Evolutionary conservation across 2,888 invertebrate species (phyloP).

Genomic region (Rhynchonema sp.): DNA sequence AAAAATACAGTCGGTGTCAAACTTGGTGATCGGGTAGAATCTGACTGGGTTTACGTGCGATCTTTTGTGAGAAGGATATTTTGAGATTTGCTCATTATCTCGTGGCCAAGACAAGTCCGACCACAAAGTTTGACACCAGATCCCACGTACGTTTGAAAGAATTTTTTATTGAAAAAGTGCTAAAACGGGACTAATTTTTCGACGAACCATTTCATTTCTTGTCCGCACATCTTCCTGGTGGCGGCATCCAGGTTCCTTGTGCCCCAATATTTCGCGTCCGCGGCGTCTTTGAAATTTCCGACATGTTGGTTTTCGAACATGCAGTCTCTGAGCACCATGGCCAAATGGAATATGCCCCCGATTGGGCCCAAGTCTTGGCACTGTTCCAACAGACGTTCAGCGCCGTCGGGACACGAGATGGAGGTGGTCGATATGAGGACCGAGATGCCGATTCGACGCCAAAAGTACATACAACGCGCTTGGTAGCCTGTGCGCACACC

Average conservation of each 20-base stretch:
- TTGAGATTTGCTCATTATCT: too few species aligned
- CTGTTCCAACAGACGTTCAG: constrained; percentile 14
- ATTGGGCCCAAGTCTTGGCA: constrained; percentile 31
- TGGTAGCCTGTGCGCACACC: constrained; percentile 84
- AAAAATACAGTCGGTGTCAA: too few species aligned
- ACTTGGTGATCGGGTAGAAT: too few species aligned
- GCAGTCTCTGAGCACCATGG: constrained; percentile 47
- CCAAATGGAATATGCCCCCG: constrained; percentile 80
- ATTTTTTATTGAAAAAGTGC: too few species aligned
- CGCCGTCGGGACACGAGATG: constrained; percentile 16
- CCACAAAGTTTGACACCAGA: too few species aligned
- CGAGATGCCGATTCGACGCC: constrained; percentile 27
- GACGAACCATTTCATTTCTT: constrained; percentile 18
- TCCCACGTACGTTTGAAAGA: too few species aligned
- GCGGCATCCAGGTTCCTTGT: constrained; percentile 57
- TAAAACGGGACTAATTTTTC: too few species aligned
- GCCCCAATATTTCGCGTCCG: constrained; percentile 56
- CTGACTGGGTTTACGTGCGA: too few species aligned
- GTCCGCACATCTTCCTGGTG: constrained; percentile 53
- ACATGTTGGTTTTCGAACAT: constrained; percentile 33
- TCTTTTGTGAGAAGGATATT: too few species aligned
- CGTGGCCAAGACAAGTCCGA: too few species aligned
- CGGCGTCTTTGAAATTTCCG: constrained; percentile 33
- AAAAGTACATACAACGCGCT: constrained; percentile 52
- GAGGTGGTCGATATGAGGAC: constrained; percentile 24